Base-by-base conservation (phyloP, 2,888 invertebrate species). In the Lypha dubia region DNA sequence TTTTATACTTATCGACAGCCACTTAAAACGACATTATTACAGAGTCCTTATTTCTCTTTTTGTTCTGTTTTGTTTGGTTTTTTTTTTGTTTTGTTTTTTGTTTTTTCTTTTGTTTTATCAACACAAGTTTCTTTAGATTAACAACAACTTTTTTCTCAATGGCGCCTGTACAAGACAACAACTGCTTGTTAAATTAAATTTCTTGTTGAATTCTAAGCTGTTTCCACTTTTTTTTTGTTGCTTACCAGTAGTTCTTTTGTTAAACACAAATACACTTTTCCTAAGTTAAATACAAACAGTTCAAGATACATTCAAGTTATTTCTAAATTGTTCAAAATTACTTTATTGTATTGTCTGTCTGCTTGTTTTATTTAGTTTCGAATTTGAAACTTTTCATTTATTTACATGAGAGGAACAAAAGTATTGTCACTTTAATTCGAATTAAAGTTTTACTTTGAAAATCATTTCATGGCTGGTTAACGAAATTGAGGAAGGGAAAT, bases 101-200 rank as follows among this genome's bases (percentile, higher is more conserved):
- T n/a, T n/a, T n/a, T n/a, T 46, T 53, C 1, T 15, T 53, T 15
- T 5, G 11, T 22, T 51, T 11, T 1, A 17, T 13, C 15, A 6
- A 6, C 24, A 1, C 22, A 22, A 51, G 3, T 24, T 53, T 15
- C 13, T 3, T 53, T 53, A 24, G 1, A 46, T 46, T 46, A 17
- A 46, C 6, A 46, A 17, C 4, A 46, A 46, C 0, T 7, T 17
- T 17, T 46, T 46, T 2, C 17, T 46, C 3, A 46, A 15, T 58
- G n/a, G n/a, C n/a, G 32, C 11, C 17, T 17, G 28, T 1, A 20
- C 13, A 20, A 49, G 28, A 74, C 68, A 20, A 62, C 53, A 68
- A 75, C 46, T 68, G 53, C 35, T 75, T 38, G 46, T 70, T 56
- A 62, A 56, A 56, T 67, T 46, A 44, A 11, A 32, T 28, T 28